phyloP scores from a whole-genome alignment of 2,113 vertebrate species.

The Pipa parva region DNA sequence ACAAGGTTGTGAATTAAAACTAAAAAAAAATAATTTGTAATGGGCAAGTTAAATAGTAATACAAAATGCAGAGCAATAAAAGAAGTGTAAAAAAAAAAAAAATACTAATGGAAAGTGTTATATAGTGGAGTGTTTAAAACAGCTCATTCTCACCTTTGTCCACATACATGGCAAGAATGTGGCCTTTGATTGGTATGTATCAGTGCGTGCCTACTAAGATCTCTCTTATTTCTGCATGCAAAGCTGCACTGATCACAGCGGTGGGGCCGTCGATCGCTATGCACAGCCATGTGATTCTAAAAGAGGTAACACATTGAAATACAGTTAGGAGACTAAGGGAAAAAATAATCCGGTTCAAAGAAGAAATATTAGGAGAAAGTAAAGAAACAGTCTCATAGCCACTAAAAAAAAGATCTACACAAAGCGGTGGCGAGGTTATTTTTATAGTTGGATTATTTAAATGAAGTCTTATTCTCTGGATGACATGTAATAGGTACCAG shows the following conservation, averaged over 20 bases:
- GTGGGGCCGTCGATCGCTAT: constrained; percentile 87
- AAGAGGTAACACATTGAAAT: background rate
- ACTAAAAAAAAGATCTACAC: no score
- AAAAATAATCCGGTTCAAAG: no score
- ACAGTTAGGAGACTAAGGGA: no score
- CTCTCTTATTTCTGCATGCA: constrained; percentile 97
- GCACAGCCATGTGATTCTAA: constrained; percentile 85
- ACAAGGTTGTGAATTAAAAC: background rate
- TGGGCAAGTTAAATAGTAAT: background rate
- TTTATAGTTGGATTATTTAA: no score
- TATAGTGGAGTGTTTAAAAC: background rate
- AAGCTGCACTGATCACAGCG: constrained; percentile 93
- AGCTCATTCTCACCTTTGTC: constrained; percentile 75
- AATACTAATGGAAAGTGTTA: background rate
- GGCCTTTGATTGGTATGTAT: constrained; percentile 98
- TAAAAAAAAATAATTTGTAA: background rate
- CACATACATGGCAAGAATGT: constrained; percentile 86
- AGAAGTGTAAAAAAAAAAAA: no score
- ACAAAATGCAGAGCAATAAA: background rate
- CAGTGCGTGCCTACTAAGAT: constrained; percentile 87
- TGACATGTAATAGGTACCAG: no score
- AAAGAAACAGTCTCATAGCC: no score
- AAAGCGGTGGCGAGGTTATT: no score
- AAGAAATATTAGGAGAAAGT: no score
- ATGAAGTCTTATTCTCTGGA: no score